These are phyloP conservation scores for Apus apus DNA, from an alignment of 2,113 vertebrate genomes.

Conservation along the genomic window DNA sequence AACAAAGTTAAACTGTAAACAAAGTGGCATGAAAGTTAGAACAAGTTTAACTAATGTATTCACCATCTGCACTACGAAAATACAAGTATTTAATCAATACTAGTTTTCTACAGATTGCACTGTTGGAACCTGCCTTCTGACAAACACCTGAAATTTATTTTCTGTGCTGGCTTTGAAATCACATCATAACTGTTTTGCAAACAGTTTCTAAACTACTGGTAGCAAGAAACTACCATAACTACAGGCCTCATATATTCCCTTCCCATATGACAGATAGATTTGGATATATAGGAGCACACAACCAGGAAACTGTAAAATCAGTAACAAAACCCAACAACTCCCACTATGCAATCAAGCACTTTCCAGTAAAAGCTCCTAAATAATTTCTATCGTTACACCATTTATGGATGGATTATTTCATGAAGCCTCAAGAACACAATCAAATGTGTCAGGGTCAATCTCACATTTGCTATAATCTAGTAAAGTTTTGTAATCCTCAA, in stretches of 20 bases:
- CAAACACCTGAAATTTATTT: not conserved
- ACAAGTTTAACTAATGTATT: not conserved
- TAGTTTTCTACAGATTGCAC: not conserved
- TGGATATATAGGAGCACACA: not conserved
- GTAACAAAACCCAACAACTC: not conserved
- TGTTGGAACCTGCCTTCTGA: not conserved
- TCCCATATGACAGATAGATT: not conserved
- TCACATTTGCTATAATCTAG: not conserved
- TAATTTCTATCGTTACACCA: not conserved
- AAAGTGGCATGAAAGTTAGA: not conserved
- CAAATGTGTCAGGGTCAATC: not conserved
- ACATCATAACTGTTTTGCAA: not conserved
- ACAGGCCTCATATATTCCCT: not conserved
- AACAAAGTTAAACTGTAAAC: not conserved
- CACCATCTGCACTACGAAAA: not conserved
- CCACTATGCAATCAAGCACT: not conserved
- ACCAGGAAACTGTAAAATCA: not conserved
- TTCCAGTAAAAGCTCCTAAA: not conserved
- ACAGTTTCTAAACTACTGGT: not conserved
- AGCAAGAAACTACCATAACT: not conserved
- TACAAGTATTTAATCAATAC: not conserved
- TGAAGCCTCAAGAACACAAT: not conserved
- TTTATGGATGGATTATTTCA: not conserved
- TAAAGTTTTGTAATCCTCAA: not conserved
- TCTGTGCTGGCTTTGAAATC: not conserved